Conservation (phyloP, 30 jellyfish, hydroid and myxozoan genomes). For the Hydra vulgaris region DNA sequence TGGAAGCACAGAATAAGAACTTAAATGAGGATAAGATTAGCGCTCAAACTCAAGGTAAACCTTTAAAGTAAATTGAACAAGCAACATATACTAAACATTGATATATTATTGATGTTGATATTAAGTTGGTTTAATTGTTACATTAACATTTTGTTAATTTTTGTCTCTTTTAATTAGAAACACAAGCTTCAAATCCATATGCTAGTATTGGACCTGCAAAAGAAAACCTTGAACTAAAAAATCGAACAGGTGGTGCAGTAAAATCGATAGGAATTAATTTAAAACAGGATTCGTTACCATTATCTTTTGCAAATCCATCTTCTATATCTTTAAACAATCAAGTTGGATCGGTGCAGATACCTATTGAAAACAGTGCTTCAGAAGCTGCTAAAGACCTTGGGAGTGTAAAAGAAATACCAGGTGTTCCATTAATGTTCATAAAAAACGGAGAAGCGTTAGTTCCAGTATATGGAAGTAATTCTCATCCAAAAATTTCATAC, state of each 20-base stretch:
- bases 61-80: neutral
- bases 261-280: conserved; percentile 19
- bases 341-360: conserved; percentile 9
- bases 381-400: neutral
- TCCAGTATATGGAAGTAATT: conserved; percentile 56
- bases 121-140: too few species aligned
- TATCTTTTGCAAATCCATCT: conserved; percentile 6
- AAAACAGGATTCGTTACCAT: neutral
- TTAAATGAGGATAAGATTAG: conserved; percentile 11
- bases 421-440: conserved; percentile 88
- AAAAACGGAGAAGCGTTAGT: conserved; percentile 79
- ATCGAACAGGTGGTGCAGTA: conserved; percentile 40
- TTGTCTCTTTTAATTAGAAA: neutral
- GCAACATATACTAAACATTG: too few species aligned
- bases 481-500: conserved; percentile 8
- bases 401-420: conserved; percentile 5
- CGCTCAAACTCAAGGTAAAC: neutral
- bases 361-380: conserved; percentile 9
- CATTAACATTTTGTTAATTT: too few species aligned
- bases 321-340: conserved; percentile 4
- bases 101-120: too few species aligned
- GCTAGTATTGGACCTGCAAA: conserved; percentile 96
- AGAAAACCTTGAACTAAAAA: conserved; percentile 73
- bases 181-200: conserved; percentile 42
- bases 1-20: conserved; percentile 29